phyloP scores from a whole-genome alignment of 2,888 invertebrate species.

The Lasioglossum malachurum region DNA sequence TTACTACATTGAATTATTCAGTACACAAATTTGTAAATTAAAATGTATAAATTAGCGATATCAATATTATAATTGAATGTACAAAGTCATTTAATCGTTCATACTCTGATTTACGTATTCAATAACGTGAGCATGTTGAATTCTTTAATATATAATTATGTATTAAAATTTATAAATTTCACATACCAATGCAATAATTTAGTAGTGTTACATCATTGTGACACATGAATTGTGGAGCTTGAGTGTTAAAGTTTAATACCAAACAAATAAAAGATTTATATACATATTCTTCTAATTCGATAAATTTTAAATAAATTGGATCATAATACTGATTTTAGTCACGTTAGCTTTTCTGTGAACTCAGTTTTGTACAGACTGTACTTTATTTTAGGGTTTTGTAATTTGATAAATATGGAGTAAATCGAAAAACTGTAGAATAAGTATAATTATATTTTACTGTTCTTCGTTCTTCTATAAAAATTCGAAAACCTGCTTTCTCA shows the following conservation, averaged over 20 bases:
- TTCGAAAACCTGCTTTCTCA: background rate
- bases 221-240: background rate
- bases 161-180: background rate
- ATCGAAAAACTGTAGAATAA: background rate
- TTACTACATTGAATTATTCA: background rate
- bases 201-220: background rate
- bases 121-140: background rate
- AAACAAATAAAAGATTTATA: background rate
- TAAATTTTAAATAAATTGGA: background rate
- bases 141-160: too few relatives aligned
- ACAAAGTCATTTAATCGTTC: background rate
- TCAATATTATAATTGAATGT: background rate
- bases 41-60: background rate
- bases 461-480: background rate
- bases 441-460: background rate
- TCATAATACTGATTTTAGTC: background rate
- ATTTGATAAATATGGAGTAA: background rate
- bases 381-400: background rate
- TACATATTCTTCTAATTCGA: background rate
- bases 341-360: background rate
- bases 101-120: background rate
- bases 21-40: background rate
- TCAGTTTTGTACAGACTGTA: background rate
- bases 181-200: background rate
- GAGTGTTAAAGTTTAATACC: too few relatives aligned